A percentile compares a stretch with the other conserved stretches of the same genome.
phyloP scores from a whole-genome alignment of 23 tunicate genomes.

The Aplidium turbinatum region DNA sequence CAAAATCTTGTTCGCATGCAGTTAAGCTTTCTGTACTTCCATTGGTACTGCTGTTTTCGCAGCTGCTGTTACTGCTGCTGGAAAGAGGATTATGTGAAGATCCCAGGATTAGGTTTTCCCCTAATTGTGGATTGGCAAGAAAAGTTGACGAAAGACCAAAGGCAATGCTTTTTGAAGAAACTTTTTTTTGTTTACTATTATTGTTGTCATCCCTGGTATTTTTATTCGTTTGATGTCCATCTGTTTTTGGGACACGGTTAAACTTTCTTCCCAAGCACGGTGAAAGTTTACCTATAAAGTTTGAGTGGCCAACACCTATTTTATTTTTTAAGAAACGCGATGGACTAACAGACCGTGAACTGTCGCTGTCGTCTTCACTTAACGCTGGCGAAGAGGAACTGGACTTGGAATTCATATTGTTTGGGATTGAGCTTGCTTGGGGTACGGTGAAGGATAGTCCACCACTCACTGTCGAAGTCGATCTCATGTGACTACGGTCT shows the following conservation, averaged over 20 bases:
- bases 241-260: conserved; percentile 5
- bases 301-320: not conserved
- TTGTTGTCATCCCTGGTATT: conserved; percentile 34
- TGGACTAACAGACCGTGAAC: not conserved
- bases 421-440: no score
- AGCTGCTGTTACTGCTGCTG: conserved; percentile 30
- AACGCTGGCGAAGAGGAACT: conserved; percentile 33
- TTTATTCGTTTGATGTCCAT: not conserved
- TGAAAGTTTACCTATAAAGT: conserved; percentile 32
- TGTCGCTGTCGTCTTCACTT: conserved; percentile 73
- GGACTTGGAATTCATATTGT: no score
- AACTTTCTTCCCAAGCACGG: conserved; percentile 47
- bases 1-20: conserved; percentile 4
- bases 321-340: not conserved
- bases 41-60: conserved; percentile 24
- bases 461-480: not conserved
- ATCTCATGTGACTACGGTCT: not conserved
- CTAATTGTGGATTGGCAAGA: not conserved
- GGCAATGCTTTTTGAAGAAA: conserved; percentile 1
- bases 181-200: not conserved
- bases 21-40: conserved; percentile 52
- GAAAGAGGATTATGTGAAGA: not conserved
- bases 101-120: not conserved
- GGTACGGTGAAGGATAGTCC: no score
- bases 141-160: conserved; percentile 11